Conservation (phyloP, 2,797 vertebrate genomes). For the Enoplosus armatus region DNA sequence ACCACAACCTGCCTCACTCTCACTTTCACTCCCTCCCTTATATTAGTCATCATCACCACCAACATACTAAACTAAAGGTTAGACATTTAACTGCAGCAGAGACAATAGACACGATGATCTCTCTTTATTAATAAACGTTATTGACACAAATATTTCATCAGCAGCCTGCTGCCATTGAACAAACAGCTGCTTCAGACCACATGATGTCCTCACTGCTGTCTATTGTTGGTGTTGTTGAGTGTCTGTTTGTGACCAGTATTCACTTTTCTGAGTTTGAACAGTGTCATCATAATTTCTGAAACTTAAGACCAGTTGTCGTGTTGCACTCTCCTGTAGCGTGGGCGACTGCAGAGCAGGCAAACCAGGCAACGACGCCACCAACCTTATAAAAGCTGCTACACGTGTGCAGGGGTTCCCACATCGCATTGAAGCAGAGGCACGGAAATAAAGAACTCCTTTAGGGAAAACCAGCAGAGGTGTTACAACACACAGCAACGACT, state of each 20-base stretch:
- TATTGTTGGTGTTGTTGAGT: background rate
- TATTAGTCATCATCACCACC: background rate
- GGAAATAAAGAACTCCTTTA: background rate
- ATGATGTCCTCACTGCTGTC: background rate
- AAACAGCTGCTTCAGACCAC: background rate
- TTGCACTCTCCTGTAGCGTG: background rate
- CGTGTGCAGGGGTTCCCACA: background rate
- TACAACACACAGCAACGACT: background rate
- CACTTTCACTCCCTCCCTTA: background rate
- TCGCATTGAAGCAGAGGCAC: background rate
- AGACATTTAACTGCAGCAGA: background rate
- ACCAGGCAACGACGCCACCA: background rate
- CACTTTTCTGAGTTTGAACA: background rate
- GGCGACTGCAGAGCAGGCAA: background rate
- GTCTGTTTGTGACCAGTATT: background rate
- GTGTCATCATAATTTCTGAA: background rate
- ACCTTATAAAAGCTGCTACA: background rate
- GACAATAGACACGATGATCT: background rate
- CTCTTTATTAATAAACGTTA: slow-evolving; percentile 2
- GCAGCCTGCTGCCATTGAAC: background rate
- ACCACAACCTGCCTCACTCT: slow-evolving; percentile 6
- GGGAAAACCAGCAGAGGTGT: background rate
- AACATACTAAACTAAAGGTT: background rate
- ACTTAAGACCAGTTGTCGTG: background rate
- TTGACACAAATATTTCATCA: slow-evolving; percentile 12